Conservation (phyloP, 2,113 vertebrate species). For the Donacobius atricapilla region DNA sequence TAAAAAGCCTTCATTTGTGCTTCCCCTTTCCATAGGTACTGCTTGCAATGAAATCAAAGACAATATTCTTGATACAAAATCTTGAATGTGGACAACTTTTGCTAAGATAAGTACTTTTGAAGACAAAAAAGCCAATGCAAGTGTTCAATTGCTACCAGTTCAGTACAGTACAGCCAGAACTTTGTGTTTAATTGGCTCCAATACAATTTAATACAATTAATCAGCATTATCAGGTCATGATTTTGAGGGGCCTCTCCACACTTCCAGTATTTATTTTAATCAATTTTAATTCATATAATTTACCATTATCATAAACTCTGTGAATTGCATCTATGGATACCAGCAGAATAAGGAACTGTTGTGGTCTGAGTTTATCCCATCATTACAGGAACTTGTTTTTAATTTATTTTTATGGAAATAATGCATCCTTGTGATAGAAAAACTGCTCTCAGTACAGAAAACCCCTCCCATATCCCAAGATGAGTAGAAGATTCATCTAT, state of each 20-base stretch:
- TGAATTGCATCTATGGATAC: neutral
- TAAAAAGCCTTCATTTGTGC: neutral
- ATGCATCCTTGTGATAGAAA: neutral
- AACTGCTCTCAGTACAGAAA: neutral
- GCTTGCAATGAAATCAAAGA: neutral
- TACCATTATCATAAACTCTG: neutral
- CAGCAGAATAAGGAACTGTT: neutral
- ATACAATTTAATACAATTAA: neutral
- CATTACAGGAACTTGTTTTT: neutral
- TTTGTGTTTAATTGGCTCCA: neutral
- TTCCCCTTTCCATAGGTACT: neutral
- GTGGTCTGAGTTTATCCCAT: neutral
- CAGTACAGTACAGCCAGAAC: neutral
- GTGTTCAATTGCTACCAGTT: neutral
- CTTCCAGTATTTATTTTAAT: neutral
- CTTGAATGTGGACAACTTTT: neutral
- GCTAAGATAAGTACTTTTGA: neutral
- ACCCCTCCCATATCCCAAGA: neutral
- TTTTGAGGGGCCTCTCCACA: neutral
- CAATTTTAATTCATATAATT: neutral
- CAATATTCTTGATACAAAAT: neutral
- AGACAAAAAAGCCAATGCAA: neutral
- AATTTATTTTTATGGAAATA: neutral
- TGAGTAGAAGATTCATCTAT: neutral
- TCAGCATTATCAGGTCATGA: neutral